Evolutionary conservation across 2,888 invertebrate genomes (phyloP).

Genomic region (Trachelus stipa): DNA sequence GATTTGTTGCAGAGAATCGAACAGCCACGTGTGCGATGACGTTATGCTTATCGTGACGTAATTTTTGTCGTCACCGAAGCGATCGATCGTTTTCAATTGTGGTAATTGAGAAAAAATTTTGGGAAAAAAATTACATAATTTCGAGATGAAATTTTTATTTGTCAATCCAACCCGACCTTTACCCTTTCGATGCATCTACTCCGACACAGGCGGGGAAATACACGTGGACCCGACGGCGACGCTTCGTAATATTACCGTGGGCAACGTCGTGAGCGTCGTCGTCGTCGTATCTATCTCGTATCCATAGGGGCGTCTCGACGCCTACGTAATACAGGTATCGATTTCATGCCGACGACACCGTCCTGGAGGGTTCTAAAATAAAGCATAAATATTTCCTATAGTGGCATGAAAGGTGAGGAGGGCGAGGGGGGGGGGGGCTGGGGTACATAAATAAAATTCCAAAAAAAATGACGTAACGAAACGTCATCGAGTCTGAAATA

Average conservation of each 20-base stretch:
- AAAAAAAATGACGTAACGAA: neutral
- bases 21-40: neutral
- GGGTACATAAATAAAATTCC: neutral
- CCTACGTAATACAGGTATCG: neutral
- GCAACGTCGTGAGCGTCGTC: too few relatives aligned
- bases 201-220: neutral
- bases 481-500: neutral
- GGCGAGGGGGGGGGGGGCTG: too few relatives aligned
- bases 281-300: neutral
- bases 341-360: neutral
- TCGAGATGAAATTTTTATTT: neutral
- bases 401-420: too few relatives aligned
- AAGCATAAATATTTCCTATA: neutral
- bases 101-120: too few relatives aligned
- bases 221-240: neutral
- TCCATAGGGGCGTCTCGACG: neutral
- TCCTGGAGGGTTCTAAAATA: neutral
- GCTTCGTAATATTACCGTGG: too few relatives aligned
- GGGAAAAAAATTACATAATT: too few relatives aligned
- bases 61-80: accelerated
- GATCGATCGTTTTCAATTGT: neutral
- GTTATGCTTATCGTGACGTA: neutral
- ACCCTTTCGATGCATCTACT: neutral
- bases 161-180: neutral
- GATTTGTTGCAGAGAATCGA: neutral